Evolutionary conservation across 2,888 invertebrate species (phyloP).

Genomic region (Rhingia rostrata): DNA sequence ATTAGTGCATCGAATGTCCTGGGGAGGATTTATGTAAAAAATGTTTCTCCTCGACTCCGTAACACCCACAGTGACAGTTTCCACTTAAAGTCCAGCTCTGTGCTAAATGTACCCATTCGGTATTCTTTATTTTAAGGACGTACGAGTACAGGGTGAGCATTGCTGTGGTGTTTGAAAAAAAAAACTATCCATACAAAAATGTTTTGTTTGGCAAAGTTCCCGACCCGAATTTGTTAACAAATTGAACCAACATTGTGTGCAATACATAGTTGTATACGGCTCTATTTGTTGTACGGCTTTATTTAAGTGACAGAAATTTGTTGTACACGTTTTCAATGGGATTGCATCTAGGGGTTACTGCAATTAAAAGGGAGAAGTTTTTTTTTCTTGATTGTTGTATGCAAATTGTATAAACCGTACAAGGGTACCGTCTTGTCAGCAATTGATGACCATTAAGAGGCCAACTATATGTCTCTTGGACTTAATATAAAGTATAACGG

Average conservation of each 20-base stretch:
- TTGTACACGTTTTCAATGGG: not conserved
- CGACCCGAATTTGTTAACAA: slow-evolving; percentile 70
- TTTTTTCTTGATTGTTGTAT: not conserved
- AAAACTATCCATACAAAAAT: not conserved
- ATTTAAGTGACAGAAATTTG: slow-evolving; percentile 25
- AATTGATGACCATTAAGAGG: not conserved
- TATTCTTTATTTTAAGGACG: not conserved
- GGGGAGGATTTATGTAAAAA: slow-evolving; percentile 27
- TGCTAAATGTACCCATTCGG: slow-evolving; percentile 38
- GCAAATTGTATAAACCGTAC: not conserved
- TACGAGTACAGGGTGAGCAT: slow-evolving; percentile 44
- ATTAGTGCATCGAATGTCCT: slow-evolving; percentile 49
- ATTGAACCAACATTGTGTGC: slow-evolving; percentile 61
- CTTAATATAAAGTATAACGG: too few species aligned
- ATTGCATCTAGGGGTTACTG: not conserved
- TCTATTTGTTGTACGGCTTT: slow-evolving; percentile 31
- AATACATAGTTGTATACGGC: slow-evolving; percentile 16
- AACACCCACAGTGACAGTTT: not conserved
- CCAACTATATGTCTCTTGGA: too few species aligned
- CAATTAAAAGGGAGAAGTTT: not conserved
- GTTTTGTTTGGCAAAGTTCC: slow-evolving; percentile 70
- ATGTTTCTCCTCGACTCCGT: slow-evolving; percentile 6
- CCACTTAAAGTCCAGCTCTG: slow-evolving; percentile 6
- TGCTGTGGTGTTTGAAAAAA: slow-evolving; percentile 31
- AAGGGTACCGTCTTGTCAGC: not conserved